Percentiles rank a stretch among this genome's conserved stretches.
Conservation (phyloP, 2,113 vertebrate species). For the Catharus fuscescens region DNA sequence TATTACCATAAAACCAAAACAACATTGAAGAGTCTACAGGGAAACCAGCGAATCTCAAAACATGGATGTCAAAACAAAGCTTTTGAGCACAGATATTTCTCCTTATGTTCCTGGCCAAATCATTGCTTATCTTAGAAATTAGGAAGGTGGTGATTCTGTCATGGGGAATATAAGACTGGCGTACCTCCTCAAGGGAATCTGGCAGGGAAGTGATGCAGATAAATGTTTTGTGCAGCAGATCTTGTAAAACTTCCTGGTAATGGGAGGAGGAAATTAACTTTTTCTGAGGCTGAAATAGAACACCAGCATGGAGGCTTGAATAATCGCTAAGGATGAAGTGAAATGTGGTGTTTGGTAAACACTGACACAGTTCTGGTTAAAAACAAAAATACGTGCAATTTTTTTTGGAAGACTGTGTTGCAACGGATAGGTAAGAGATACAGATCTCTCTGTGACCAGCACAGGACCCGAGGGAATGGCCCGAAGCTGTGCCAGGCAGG, state of each 20-base stretch:
- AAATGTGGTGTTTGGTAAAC: accelerated
- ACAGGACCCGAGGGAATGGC: too few relatives aligned
- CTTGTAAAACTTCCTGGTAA: not conserved
- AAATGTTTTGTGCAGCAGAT: not conserved
- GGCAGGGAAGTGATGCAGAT: not conserved
- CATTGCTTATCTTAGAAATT: not conserved
- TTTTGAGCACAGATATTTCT: not conserved
- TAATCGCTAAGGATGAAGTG: not conserved
- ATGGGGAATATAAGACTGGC: not conserved
- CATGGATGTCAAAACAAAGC: not conserved
- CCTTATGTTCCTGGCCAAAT: not conserved
- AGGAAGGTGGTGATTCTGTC: accelerated
- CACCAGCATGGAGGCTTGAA: not conserved
- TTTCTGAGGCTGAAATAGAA: not conserved
- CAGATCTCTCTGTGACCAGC: not conserved
- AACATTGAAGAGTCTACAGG: not conserved
- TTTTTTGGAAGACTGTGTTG: not conserved
- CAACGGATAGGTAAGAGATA: accelerated
- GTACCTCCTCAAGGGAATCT: not conserved
- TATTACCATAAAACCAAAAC: not conserved
- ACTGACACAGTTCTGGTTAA: not conserved
- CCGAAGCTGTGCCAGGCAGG: not conserved
- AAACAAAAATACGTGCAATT: accelerated
- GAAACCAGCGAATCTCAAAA: not conserved
- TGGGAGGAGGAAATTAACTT: not conserved